A percentile compares a stretch with the other conserved stretches of the same genome.
Evolutionary conservation across 2,797 vertebrate species (phyloP).

Genomic region (Ficedula albicollis): DNA sequence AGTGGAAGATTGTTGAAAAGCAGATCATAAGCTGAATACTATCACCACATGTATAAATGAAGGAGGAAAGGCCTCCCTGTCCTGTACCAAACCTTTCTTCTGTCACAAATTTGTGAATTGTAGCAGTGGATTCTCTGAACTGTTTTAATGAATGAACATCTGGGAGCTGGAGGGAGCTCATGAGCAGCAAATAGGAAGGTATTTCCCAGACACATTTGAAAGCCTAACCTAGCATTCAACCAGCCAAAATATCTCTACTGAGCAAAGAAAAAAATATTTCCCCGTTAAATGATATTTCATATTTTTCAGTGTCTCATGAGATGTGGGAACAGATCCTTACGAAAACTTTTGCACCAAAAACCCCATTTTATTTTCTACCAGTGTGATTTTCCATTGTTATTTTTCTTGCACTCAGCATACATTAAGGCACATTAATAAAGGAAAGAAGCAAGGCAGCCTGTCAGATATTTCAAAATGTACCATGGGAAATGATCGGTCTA

Average conservation of each 20-base stretch:
- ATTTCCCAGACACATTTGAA: background rate
- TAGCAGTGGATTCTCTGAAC: background rate
- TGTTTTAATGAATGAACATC: constrained; percentile 31
- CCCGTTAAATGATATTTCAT: background rate
- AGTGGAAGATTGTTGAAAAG: background rate
- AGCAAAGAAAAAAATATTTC: background rate
- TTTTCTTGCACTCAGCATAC: background rate
- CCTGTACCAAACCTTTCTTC: background rate
- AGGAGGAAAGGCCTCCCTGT: background rate
- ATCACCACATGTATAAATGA: background rate
- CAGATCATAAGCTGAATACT: background rate
- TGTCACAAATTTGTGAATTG: background rate
- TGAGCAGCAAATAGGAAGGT: background rate
- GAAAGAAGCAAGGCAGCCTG: background rate
- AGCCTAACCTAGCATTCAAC: background rate
- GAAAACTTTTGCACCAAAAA: background rate
- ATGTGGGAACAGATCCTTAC: background rate
- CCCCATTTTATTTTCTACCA: background rate
- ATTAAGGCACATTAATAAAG: constrained; percentile 22
- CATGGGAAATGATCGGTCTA: constrained; percentile 34
- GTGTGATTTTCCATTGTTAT: background rate
- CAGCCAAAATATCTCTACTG: background rate
- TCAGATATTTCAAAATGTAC: background rate
- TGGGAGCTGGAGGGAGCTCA: background rate
- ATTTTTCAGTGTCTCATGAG: background rate